Base-by-base conservation (phyloP, 2,797 vertebrate species). In the Choloepus didactylus region DNA sequence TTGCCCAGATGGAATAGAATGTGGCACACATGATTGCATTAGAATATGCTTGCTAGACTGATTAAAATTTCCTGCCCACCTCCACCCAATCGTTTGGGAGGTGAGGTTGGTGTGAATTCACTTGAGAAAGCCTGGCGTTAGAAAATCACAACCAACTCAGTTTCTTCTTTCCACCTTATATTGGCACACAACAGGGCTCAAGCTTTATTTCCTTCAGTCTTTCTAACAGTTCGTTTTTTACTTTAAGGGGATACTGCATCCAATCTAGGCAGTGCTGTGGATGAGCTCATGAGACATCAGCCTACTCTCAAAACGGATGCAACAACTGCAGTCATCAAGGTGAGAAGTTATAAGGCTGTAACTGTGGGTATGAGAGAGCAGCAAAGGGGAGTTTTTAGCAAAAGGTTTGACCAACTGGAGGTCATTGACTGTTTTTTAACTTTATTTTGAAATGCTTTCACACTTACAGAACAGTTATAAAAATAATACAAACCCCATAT, bases 321-420 rank as follows among this genome's bases (percentile, higher is more conserved):
- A 95, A 99, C 99, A 54, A 99, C 99, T 82, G 99, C 99, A 95
- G 99, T 99, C 95, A 99, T 99, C 96, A 99, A 99, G 99, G 99
- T 99, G 95, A 96, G 88, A 35, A 79, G 41, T 84, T 51, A 83
- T 73, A 69, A 77, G 23, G 1, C 10, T 87, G 1, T 88, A 51
- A 73, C 29, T 3, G 1, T 72, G 25, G 19, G 41, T 27, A 35
- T 56, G 51, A 79, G 35, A 87, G 19, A 79, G 14, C 31, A 75
- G 6, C 88, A 51, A 49, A 35, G 31, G 9, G 31, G 21, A 59
- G 1, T n/a, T 67, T 73, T 82, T 56, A 46, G 64, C 29, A 69
- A 90, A 85, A 77, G n/a, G 27, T 15, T 69, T 81, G n/a, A 3
- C 15, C 49, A 89, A 12, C 9, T 89, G 2, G n/a, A 75, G 21